Conservation (phyloP, 2,113 vertebrate genomes). For the Tachuris rubrigastra region DNA sequence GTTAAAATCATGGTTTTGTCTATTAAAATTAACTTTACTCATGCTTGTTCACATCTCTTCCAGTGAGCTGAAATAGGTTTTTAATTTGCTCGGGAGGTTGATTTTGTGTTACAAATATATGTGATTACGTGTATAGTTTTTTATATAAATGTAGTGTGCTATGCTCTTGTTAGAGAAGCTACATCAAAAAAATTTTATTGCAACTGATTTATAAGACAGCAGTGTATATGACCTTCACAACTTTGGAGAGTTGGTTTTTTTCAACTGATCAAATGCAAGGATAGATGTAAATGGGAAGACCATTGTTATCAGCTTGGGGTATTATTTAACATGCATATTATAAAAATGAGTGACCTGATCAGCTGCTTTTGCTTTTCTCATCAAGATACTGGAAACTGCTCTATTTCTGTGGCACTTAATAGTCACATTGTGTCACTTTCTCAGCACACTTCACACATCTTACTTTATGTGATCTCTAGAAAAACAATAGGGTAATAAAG, state of each 20-base stretch:
- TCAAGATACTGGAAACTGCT: neutral
- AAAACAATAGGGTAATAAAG: neutral
- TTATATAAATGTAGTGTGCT: neutral
- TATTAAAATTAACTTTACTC: neutral
- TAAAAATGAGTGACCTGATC: neutral
- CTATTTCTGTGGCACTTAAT: neutral
- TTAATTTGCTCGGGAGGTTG: neutral
- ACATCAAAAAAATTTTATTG: neutral
- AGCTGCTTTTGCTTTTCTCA: neutral
- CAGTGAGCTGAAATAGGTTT: neutral
- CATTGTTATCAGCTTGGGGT: neutral
- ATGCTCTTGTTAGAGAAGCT: neutral
- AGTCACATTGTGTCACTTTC: neutral
- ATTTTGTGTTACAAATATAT: neutral
- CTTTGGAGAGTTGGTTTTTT: neutral
- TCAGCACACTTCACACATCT: neutral
- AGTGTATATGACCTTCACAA: neutral
- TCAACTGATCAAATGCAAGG: neutral
- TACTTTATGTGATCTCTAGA: neutral
- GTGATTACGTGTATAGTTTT: neutral
- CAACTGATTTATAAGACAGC: neutral
- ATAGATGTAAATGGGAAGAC: neutral
- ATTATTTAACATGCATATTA: neutral
- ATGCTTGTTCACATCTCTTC: neutral
- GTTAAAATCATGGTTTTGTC: neutral